Base-by-base conservation (phyloP, 2,888 invertebrate species). In the Loripinus fragilis region DNA sequence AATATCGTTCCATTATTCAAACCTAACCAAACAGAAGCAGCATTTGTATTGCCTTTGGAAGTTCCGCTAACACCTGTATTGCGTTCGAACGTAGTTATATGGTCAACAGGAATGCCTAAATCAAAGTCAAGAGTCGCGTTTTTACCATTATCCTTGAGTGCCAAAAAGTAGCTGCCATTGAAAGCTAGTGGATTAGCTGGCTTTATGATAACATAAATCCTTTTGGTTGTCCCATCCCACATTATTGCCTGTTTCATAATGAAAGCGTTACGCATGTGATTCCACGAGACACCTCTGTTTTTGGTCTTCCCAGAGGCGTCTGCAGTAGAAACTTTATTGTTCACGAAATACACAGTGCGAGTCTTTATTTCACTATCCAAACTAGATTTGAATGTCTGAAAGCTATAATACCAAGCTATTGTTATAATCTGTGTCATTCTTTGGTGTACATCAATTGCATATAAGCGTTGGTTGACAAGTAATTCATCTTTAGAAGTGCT, bases 371-470 rank as follows among this genome's bases (percentile, higher is more conserved):
- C n/a, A 15, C 17, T 45, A 12, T 20, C 45, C 3, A 17, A 20
- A 38, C 5, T 8, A 12, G 12, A 5, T 20, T 5, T 20, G n/a
- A n/a, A 7, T 41, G 41, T 76, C 35, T 70, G 60, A 28, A 71
- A 69, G 17, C 65, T 66, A 30, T 60, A 69, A 60, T 48, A 74
- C 84, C 84, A 84, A 20, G 80, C 77, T 20, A 84, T 68, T 7
- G 78, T 75, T 69, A 84, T 76, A 0, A 75, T 73, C 52, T 77
- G 60, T 0, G 74, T 66, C 69, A 77, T 76, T 35, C 84, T 41
- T 15, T 80, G n/a, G n/a, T 78, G 67, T 10, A 84, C 60, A 48
- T 84, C 84, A 60, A 81, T 80, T 8, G 84, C 84, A 65, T 84
- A 84, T 17, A 84, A 30, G n/a, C 84, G 55, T n/a, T 74, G 77